phyloP scores from a whole-genome alignment of 2,888 invertebrate genomes.

The Plutella xylostella region DNA sequence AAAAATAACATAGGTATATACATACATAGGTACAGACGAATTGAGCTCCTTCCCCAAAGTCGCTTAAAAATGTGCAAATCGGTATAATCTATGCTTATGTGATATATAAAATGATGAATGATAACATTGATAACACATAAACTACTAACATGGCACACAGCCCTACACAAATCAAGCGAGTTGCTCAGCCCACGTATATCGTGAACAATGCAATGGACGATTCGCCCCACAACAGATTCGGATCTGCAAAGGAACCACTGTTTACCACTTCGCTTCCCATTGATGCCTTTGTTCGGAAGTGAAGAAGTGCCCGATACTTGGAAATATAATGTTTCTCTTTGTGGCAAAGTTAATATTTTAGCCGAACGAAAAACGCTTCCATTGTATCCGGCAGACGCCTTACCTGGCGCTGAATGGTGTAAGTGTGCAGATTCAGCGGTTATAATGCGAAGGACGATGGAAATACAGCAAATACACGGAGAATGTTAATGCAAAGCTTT shows the following conservation, averaged over 20 bases:
- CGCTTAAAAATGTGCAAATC: too few species aligned
- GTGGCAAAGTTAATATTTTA: slow-evolving; percentile 65
- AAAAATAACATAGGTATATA: too few species aligned
- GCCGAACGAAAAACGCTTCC: slow-evolving; percentile 53
- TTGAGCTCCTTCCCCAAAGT: too few species aligned
- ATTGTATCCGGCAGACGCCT: slow-evolving; percentile 45
- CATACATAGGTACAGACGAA: too few species aligned
- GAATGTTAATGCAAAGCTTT: slow-evolving; percentile 31
- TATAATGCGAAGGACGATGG: slow-evolving; percentile 37
- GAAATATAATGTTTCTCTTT: slow-evolving; percentile 64
- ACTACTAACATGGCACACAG: neutral
- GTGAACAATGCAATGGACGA: slow-evolving; percentile 23
- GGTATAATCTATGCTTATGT: too few species aligned
- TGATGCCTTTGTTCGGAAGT: slow-evolving; percentile 64
- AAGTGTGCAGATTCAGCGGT: slow-evolving; percentile 49
- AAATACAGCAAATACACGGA: slow-evolving; percentile 43
- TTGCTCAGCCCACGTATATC: slow-evolving; percentile 4
- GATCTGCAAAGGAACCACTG: slow-evolving; percentile 47
- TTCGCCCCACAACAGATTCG: slow-evolving; percentile 25
- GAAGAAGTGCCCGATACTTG: slow-evolving; percentile 61
- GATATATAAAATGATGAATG: too few species aligned
- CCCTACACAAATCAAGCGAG: neutral
- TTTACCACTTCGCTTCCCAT: slow-evolving; percentile 66
- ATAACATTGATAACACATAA: too few species aligned
- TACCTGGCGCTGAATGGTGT: slow-evolving; percentile 52